Evolutionary conservation across 1,140 invertebrate species (phyloP).

Genomic region (Drosophila ananassae): DNA sequence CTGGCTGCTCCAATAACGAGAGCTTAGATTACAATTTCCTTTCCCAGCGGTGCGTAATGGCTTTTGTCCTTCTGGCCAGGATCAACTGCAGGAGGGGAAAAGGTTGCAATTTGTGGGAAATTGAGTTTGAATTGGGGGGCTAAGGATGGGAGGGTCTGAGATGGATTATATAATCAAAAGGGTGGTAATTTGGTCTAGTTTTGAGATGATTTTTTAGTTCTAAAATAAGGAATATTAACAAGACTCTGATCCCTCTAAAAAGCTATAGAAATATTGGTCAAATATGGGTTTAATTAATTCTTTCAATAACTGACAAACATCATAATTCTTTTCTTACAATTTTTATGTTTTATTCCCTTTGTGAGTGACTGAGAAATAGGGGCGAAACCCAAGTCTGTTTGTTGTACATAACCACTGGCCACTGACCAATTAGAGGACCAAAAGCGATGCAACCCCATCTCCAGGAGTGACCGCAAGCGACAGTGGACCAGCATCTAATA

Average conservation of each 20-base stretch:
- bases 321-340: background rate
- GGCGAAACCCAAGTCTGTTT: slow-evolving; percentile 43
- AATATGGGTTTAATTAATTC: background rate
- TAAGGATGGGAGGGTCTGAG: background rate
- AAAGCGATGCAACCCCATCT: slow-evolving; percentile 57
- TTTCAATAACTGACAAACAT: background rate
- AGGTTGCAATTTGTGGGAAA: slow-evolving; percentile 28
- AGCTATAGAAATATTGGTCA: no score
- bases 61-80: slow-evolving; percentile 33
- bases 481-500: slow-evolving; percentile 66
- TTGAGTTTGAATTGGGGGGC: slow-evolving; percentile 14
- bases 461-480: slow-evolving; percentile 27
- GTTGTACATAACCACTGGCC: slow-evolving; percentile 49
- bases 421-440: slow-evolving; percentile 69
- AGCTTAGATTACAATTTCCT: slow-evolving; percentile 78
- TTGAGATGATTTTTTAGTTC: background rate
- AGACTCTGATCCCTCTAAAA: no score
- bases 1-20: slow-evolving; percentile 77
- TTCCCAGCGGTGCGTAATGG: slow-evolving; percentile 77
- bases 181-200: background rate
- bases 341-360: background rate
- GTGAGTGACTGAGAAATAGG: slow-evolving; percentile 41
- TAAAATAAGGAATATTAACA: no score
- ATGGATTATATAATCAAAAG: background rate
- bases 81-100: slow-evolving; percentile 9